Percentiles rank a stretch among this genome's conserved stretches.
Conservation (phyloP, 2,797 vertebrate genomes). For the Ceryle rudis region DNA sequence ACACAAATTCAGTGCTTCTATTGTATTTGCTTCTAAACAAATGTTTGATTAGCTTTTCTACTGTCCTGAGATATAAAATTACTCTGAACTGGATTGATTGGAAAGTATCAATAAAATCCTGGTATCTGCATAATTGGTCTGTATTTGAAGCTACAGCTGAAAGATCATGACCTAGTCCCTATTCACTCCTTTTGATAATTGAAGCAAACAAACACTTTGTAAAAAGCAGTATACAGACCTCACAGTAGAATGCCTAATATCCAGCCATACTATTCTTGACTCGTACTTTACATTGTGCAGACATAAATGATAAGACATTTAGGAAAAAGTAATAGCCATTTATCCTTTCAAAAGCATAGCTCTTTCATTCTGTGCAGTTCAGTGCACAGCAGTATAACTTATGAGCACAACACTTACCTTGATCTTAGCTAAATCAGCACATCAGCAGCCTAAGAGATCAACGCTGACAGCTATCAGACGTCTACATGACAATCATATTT, state of each 20-base stretch:
- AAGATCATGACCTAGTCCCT: neutral
- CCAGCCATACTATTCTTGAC: neutral
- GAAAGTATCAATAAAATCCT: neutral
- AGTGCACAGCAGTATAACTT: constrained; percentile 17
- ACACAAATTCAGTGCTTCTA: neutral
- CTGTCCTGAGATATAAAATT: neutral
- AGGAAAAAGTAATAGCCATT: constrained; percentile 42
- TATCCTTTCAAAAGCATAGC: constrained; percentile 9
- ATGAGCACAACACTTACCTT: neutral
- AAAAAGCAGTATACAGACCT: neutral
- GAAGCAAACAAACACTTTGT: neutral
- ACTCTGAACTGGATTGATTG: neutral
- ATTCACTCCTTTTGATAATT: neutral
- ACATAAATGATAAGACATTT: constrained; percentile 9
- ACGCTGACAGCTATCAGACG: neutral
- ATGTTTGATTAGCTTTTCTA: neutral
- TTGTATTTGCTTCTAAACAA: neutral
- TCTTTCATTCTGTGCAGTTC: constrained; percentile 24
- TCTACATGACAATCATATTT: constrained; percentile 19
- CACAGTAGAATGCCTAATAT: neutral
- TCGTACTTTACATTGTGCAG: neutral
- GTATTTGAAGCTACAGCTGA: neutral
- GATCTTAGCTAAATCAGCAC: constrained; percentile 20
- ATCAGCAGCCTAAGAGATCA: constrained; percentile 31
- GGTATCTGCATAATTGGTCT: neutral